Conservation (phyloP, 2,113 vertebrate species). For the Xiphorhynchus elegans region DNA sequence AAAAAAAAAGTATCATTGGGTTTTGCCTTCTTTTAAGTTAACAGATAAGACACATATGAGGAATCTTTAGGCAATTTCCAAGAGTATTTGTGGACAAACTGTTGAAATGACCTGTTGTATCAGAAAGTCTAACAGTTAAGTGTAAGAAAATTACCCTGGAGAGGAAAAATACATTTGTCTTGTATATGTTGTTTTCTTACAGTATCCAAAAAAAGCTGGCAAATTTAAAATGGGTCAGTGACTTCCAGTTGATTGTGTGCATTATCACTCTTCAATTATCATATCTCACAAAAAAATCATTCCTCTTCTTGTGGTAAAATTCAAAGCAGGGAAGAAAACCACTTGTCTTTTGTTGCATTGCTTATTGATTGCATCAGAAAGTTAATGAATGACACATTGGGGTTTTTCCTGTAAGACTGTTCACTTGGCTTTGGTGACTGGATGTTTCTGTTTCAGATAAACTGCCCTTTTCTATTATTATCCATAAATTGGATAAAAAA, state of each 20-base stretch:
- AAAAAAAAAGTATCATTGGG: background rate
- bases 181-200: background rate
- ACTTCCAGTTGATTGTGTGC: background rate
- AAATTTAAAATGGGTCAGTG: background rate
- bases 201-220: background rate
- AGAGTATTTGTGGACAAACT: background rate
- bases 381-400: background rate
- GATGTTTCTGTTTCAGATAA: background rate
- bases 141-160: background rate
- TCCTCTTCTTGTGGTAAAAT: background rate
- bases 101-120: background rate
- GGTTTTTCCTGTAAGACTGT: background rate
- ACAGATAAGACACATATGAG: background rate
- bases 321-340: background rate
- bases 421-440: background rate
- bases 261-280: background rate
- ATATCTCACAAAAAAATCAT: background rate
- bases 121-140: background rate
- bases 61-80: background rate
- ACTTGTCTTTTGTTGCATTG: background rate
- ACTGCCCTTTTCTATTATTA: background rate
- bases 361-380: background rate
- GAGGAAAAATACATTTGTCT: background rate
- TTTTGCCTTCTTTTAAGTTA: background rate
- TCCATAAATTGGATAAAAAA: background rate